Evolutionary conservation across 2,113 vertebrate species (phyloP).

Genomic region (rat (Rattus norvegicus)): GRCr8 NC_086039.1:113234501-113235000

Average conservation of each 20-base stretch:
- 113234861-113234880: constrained; percentile 4
- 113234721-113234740: neutral
- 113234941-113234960: neutral
- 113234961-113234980: neutral
- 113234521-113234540: constrained; percentile 19
- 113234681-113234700: neutral
- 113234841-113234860: neutral
- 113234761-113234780: neutral
- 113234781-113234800: neutral
- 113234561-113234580: neutral
- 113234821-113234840: neutral
- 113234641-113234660: neutral
- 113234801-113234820: neutral
- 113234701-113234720: neutral
- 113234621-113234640: neutral
- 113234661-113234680: neutral
- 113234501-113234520: neutral
- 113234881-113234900: neutral
- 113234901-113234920: neutral
- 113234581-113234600: neutral
- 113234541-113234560: neutral
- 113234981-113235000: neutral
- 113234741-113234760: neutral
- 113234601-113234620: neutral
- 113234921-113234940: neutral